Evolutionary conservation across 2,888 invertebrate genomes (phyloP), one percentile per base, ranked within the genome.

Genomic region (Drosophila mimetica): DNA sequence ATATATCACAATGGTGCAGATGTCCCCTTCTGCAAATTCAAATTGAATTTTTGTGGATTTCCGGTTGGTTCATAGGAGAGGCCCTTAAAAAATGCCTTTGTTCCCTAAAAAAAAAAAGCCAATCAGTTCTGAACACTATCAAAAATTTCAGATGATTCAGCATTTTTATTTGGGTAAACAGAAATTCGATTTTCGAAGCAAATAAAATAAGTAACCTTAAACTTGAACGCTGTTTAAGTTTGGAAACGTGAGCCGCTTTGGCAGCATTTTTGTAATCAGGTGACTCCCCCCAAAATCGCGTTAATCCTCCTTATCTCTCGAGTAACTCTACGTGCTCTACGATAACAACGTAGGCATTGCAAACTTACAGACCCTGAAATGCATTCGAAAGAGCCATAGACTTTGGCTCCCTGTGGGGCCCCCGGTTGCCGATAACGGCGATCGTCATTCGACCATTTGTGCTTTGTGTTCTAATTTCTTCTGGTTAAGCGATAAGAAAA

Each of bases 401-500:
- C 58, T 57, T 57, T 58, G 28, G n/a, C 58, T 16, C 30, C 60
- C 60, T 30, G 37, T 44, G 58, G 60, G 60, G 46, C 36, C 48
- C 48, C 4, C 14, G 16, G 5, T 48, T 48, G n/a, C 28, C 64
- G 65, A 44, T 30, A 64, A 50, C 41, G 34, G 34, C 42, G 34
- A 54, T 16, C 50, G 50, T 64, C 64, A 64, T 61, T n/a, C 48
- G 28, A 63, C 25, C 46, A 22, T 16, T 20, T 13, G 44, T 8
- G 71, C 52, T 20, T 51, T 52, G 32, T 70, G 70, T 48, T 71
- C 71, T 42, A 70, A 42, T 48, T 60, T 50, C 20, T 14, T 0
- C 42, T 32, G 50, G 37, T 32, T 25, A 25, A 46, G 61, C 61
- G 70, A 70, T 70, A 71, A 71, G 70, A 44, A 69, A 60, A 59